These are phyloP conservation scores for Agrochola macilenta DNA, from an alignment of 2,888 invertebrate genomes.

Conservation along the genomic window DNA sequence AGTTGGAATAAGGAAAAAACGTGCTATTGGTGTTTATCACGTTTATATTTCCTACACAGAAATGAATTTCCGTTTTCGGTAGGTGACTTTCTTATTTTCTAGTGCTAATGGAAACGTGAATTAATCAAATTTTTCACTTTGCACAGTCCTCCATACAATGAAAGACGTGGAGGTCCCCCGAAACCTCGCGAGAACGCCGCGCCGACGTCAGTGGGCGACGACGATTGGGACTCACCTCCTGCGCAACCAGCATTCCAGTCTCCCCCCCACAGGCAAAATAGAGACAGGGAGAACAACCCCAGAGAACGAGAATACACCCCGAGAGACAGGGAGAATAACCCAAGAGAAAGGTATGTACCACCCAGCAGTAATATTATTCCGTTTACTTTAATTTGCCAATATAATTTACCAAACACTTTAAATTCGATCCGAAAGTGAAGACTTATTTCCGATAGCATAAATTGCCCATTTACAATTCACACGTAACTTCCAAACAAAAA, in stretches of 20 bases:
- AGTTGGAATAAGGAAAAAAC: background rate
- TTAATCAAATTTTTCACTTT: conserved; percentile 1
- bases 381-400: conserved; percentile 45
- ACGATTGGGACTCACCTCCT: conserved; percentile 62
- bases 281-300: conserved; percentile 56
- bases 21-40: background rate
- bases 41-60: background rate
- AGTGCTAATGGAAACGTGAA: background rate
- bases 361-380: background rate
- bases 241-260: conserved; percentile 56
- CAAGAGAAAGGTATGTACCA: conserved; percentile 59
- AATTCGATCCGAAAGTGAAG: conserved; percentile 37
- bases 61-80: conserved; percentile 38
- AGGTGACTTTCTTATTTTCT: conserved; percentile 14
- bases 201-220: conserved; percentile 54
- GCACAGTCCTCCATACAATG: conserved; percentile 47
- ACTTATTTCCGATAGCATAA: conserved; percentile 46
- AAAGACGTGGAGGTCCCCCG: conserved; percentile 76
- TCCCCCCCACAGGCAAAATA: conserved; percentile 62
- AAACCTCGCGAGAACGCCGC: conserved; percentile 79
- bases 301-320: conserved; percentile 56
- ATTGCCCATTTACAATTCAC: conserved; percentile 43
- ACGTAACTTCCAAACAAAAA: conserved; percentile 58
- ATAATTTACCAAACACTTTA: conserved; percentile 34
- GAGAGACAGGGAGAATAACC: conserved; percentile 50